These are phyloP conservation scores for Nymphalis io DNA, from an alignment of 1,140 invertebrate genomes.

Conservation along the genomic window DNA sequence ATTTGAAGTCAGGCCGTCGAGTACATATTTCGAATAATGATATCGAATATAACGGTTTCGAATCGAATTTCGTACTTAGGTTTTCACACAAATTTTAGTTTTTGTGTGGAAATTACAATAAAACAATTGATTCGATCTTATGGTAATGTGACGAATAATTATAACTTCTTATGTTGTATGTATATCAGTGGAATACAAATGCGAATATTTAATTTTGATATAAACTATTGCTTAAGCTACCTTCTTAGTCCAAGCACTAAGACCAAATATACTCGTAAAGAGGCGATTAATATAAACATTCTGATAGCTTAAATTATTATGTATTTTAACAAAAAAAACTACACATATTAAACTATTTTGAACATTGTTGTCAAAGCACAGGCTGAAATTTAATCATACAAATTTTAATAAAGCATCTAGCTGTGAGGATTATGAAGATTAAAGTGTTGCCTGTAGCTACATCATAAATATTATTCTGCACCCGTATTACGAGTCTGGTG, in stretches of 20 bases:
- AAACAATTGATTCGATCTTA: too few species aligned
- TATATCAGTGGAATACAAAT: too few species aligned
- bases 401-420: conserved; percentile 29
- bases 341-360: neutral
- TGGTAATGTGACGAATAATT: too few species aligned
- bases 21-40: conserved; percentile 13
- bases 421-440: conserved; percentile 34
- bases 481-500: conserved; percentile 30
- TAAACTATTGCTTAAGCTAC: too few species aligned
- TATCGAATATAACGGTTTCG: neutral
- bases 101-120: neutral
- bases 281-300: too few species aligned
- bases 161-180: too few species aligned
- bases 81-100: conserved; percentile 1
- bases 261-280: too few species aligned
- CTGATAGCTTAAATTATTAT: too few species aligned
- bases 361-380: conserved; percentile 9
- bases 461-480: conserved; percentile 31
- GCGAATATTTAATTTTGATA: too few species aligned
- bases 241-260: too few species aligned
- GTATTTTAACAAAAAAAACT: too few species aligned
- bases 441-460: conserved; percentile 32
- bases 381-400: conserved; percentile 23
- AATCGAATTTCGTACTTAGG: conserved; percentile 1
- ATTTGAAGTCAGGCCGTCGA: conserved; percentile 53